Evolutionary conservation across 2,113 vertebrate species (phyloP).

Genomic region (Lethenteron camtschaticum): DNA sequence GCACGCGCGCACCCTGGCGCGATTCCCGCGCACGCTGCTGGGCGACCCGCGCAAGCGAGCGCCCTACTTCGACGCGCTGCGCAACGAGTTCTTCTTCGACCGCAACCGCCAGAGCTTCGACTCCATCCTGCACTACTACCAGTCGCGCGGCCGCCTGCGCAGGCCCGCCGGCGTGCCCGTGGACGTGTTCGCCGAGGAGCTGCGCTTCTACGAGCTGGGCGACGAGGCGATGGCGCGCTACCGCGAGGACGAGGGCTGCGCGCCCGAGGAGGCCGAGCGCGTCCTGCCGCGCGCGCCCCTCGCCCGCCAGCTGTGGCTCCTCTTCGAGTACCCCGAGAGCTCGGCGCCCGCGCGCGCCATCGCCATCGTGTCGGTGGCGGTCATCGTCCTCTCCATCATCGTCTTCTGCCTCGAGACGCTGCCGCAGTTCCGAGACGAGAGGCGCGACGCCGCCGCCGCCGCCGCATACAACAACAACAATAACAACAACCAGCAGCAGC

Average conservation of each 20-base stretch:
- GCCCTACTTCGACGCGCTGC: neutral
- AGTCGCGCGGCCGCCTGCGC: slow-evolving; percentile 52
- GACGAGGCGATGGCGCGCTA: slow-evolving; percentile 42
- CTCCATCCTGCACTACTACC: slow-evolving; percentile 72
- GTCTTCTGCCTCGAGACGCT: slow-evolving; percentile 80
- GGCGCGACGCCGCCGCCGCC: slow-evolving; percentile 15
- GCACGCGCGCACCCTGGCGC: neutral
- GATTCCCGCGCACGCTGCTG: slow-evolving; percentile 1
- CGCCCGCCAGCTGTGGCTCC: slow-evolving; percentile 46
- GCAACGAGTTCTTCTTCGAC: slow-evolving; percentile 46
- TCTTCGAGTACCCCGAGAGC: slow-evolving; percentile 71
- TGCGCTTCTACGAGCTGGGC: slow-evolving; percentile 64
- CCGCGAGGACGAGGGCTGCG: slow-evolving; percentile 57
- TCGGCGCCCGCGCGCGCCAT: slow-evolving; percentile 52
- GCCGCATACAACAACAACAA: no score
- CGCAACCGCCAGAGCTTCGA: slow-evolving; percentile 46
- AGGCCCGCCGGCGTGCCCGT: slow-evolving; percentile 51
- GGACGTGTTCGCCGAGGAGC: slow-evolving; percentile 68
- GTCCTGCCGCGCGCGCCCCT: slow-evolving; percentile 32
- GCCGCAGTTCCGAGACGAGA: slow-evolving; percentile 51
- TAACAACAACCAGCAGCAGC: no score
- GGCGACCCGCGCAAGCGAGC: neutral
- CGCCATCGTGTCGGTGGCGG: slow-evolving; percentile 62
- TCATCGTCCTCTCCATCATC: slow-evolving; percentile 73
- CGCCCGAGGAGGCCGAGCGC: slow-evolving; percentile 28